A percentile compares a stretch with the other conserved stretches of the same genome.
Evolutionary conservation across 2,888 invertebrate species (phyloP).

Genomic region (Drosophila seclusa): DNA sequence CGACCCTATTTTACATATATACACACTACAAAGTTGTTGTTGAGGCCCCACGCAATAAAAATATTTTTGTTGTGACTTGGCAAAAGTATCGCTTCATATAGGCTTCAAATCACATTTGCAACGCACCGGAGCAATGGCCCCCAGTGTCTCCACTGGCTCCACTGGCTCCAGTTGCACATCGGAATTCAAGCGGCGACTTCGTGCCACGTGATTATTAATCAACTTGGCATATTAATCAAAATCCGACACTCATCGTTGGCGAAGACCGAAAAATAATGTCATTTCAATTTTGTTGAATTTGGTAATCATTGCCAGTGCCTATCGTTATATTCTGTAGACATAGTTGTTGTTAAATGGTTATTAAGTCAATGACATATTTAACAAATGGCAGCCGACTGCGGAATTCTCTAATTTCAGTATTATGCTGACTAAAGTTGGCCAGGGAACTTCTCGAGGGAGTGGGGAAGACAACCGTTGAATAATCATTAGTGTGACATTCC

Average conservation of each 20-base stretch:
- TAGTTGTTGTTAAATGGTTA: background rate
- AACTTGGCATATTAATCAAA: slow-evolving; percentile 45
- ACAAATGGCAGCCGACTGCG: background rate
- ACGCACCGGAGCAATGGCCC: slow-evolving; percentile 34
- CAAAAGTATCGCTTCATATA: slow-evolving; percentile 30
- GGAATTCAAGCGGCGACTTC: slow-evolving; percentile 24
- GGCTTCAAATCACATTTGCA: slow-evolving; percentile 16
- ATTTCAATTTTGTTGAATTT: slow-evolving; percentile 13
- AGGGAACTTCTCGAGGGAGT: background rate
- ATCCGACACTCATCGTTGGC: slow-evolving; percentile 2
- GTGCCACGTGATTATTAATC: slow-evolving; percentile 57
- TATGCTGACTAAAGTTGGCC: background rate
- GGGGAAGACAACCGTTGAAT: background rate
- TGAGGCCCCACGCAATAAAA: slow-evolving; percentile 66
- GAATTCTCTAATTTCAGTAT: background rate
- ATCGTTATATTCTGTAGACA: background rate
- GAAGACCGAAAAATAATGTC: slow-evolving; percentile 18
- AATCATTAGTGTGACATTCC: background rate
- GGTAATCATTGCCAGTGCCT: slow-evolving; percentile 1
- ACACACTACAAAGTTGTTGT: slow-evolving; percentile 4
- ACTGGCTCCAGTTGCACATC: slow-evolving; percentile 39
- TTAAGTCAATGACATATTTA: background rate
- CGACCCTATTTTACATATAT: slow-evolving; percentile 22
- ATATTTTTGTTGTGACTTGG: slow-evolving; percentile 64
- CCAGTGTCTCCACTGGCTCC: slow-evolving; percentile 36